Percentiles rank a stretch among this genome's conserved stretches.
Conservation (phyloP, 2,888 invertebrate genomes). For the Pachliopta kotzebuea region DNA sequence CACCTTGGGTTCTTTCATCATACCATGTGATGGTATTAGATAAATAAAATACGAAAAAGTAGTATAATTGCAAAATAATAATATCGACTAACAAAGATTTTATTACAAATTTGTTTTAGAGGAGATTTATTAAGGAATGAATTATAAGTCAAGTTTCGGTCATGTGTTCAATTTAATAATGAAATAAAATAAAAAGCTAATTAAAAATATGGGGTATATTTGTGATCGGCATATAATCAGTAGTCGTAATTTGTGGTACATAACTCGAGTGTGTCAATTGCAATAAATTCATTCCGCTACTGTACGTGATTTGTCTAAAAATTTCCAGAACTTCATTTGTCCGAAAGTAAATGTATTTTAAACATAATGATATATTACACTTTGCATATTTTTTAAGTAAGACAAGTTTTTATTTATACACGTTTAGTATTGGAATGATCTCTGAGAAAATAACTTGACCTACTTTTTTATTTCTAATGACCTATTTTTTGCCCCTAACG, state of each 20-base stretch:
- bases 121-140: neutral
- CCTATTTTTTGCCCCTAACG: slow-evolving; percentile 57
- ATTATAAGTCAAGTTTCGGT: slow-evolving; percentile 30
- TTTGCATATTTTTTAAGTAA: slow-evolving; percentile 31
- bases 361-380: neutral
- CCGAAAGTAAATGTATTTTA: slow-evolving; percentile 47
- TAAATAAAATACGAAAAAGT: slow-evolving; percentile 45
- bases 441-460: slow-evolving; percentile 61
- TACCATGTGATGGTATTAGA: slow-evolving; percentile 47
- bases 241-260: slow-evolving; percentile 42
- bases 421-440: slow-evolving; percentile 50
- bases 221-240: slow-evolving; percentile 50
- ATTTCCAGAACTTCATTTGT: slow-evolving; percentile 72
- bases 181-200: slow-evolving; percentile 40
- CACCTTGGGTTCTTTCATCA: slow-evolving; percentile 72
- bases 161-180: neutral
- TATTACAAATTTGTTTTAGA: slow-evolving; percentile 14
- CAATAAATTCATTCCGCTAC: slow-evolving; percentile 69
- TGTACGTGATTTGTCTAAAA: slow-evolving; percentile 54
- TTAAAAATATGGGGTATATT: slow-evolving; percentile 46
- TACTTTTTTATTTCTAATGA: slow-evolving; percentile 56
- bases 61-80: slow-evolving; percentile 16
- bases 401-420: slow-evolving; percentile 30
- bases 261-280: slow-evolving; percentile 56
- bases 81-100: slow-evolving; percentile 14